These are phyloP conservation scores for Zophobas atratus DNA, from an alignment of 1,140 invertebrate genomes.

Conservation along the genomic window DNA sequence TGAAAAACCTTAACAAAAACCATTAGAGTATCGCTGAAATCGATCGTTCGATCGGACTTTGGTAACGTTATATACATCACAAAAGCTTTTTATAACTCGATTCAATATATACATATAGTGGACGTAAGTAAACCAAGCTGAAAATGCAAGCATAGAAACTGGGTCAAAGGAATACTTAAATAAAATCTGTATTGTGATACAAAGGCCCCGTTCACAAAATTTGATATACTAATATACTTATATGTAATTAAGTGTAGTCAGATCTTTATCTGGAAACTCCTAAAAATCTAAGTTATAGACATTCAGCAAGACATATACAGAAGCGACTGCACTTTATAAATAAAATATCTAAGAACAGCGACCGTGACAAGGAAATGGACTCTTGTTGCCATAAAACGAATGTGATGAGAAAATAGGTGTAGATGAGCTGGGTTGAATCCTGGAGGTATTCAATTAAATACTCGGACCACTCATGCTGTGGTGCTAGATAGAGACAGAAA, in stretches of 20 bases:
- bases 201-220: slow-evolving; percentile 42
- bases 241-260: slow-evolving; percentile 8
- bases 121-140: slow-evolving; percentile 47
- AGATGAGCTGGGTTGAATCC: not conserved
- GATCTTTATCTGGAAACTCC: not conserved
- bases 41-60: slow-evolving; percentile 59
- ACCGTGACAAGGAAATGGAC: too few relatives aligned
- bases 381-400: too few relatives aligned
- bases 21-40: slow-evolving; percentile 51
- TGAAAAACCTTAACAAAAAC: slow-evolving; percentile 46
- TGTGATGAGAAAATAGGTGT: not conserved
- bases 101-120: slow-evolving; percentile 58
- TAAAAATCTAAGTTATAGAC: slow-evolving; percentile 7
- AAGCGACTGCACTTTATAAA: not conserved
- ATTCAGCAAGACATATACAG: slow-evolving; percentile 13
- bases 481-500: too few relatives aligned
- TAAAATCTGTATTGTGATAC: slow-evolving; percentile 47
- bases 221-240: slow-evolving; percentile 3
- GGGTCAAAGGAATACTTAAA: slow-evolving; percentile 6
- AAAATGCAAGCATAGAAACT: slow-evolving; percentile 36
- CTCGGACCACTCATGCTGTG: too few relatives aligned
- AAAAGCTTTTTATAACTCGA: slow-evolving; percentile 32
- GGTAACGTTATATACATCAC: slow-evolving; percentile 56
- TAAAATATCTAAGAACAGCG: not conserved
- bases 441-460: too few relatives aligned